Evolutionary conservation across 2,888 invertebrate genomes (phyloP).

Genomic region (Cantharis nigra): DNA sequence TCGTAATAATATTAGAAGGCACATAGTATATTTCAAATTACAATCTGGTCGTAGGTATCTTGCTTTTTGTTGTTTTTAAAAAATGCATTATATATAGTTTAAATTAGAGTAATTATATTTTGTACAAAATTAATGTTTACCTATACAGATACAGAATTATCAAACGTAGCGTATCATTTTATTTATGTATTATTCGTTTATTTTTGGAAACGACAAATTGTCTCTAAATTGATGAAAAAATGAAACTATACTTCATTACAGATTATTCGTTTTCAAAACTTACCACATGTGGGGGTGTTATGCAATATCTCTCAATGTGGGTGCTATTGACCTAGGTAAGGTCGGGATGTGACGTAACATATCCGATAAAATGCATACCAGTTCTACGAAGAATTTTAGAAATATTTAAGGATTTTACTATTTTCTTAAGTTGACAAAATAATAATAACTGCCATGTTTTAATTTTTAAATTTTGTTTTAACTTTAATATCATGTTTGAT

Average conservation of each 20-base stretch:
- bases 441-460: background rate
- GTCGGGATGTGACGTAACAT: constrained; percentile 32
- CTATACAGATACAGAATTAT: too few relatives aligned
- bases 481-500: too few relatives aligned
- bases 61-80: too few relatives aligned
- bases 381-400: constrained; percentile 16
- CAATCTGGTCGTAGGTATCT: too few relatives aligned
- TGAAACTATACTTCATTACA: background rate
- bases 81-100: too few relatives aligned
- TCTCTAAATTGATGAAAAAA: too few relatives aligned
- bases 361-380: constrained; percentile 27
- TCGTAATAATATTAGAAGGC: background rate
- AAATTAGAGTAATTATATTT: too few relatives aligned
- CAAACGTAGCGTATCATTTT: too few relatives aligned
- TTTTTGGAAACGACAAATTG: too few relatives aligned
- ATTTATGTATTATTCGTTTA: too few relatives aligned
- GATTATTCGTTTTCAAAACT: background rate
- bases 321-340: constrained; percentile 31
- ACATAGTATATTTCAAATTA: background rate
- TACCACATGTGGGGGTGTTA: constrained; percentile 27
- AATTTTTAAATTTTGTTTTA: too few relatives aligned
- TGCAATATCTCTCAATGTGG: constrained; percentile 25
- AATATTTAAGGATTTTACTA: background rate
- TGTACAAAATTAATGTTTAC: too few relatives aligned
- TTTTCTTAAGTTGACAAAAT: background rate